Base-by-base conservation (phyloP, 2,888 invertebrate species). In the Trachelus iudaicus region DNA sequence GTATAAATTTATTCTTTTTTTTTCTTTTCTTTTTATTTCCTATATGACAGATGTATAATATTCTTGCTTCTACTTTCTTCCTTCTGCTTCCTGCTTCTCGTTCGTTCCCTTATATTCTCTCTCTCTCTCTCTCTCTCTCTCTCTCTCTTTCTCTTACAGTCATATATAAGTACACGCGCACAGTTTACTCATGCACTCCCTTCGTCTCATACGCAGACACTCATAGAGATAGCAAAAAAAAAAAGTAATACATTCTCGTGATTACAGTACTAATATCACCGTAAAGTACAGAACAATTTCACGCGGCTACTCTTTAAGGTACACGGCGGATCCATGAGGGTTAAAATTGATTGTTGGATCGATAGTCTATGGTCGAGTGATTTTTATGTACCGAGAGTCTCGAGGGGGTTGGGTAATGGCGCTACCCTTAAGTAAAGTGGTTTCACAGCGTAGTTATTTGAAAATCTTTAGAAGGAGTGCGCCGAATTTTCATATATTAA, bases 11-110 rank as follows among this genome's bases (percentile, higher is more conserved):
- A 15, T 69, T 33, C 69, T 12, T 31, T 69, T 69, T n/a, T 33
- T 33, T 30, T 33, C 12, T 69, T 15, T 30, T 33, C n/a, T n/a
- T 23, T 69, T 69, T 69, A 69, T 69, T 69, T 69, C 69, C 33
- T 76, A 77, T 77, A 76, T 76, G 69, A 76, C 40, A 77, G 34
- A 30, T 74, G 69, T 78, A 78, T 75, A 75, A 78, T 78, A 73
- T 78, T 71, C 75, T 69, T 69, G 15, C 40, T 40, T 40, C 40
- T 40, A 40, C 40, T 40, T 40, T 40, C 40, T 40, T 40, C 40
- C 40, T 40, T 15, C 40, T 40, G 15, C 40, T 40, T 40, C 40
- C 40, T 40, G 40, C 40, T 40, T 40, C 40, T 40, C 15, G 15
- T 40, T 15, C 40, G 40, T 15, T 40, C 40, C 15, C 40, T 40